Evolutionary conservation across 1,140 invertebrate genomes (phyloP).

Genomic region (Drosophila tani): DNA sequence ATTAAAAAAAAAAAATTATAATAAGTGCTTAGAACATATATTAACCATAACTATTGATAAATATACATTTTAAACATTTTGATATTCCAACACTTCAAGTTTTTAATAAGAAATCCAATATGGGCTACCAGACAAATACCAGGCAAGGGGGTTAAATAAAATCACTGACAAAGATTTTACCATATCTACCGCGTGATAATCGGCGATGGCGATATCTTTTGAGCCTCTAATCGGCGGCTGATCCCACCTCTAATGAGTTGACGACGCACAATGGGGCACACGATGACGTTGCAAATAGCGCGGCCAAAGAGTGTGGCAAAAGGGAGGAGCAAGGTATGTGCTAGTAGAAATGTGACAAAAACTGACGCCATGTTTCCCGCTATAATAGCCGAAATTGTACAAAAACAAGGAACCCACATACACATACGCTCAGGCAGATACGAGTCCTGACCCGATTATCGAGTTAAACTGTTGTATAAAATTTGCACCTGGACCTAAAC

Average conservation of each 20-base stretch:
- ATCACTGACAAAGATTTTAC: too few species aligned
- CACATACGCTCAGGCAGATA: conserved; percentile 44
- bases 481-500: conserved; percentile 83
- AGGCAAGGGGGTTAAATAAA: too few species aligned
- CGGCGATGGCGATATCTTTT: neutral
- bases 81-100: too few species aligned
- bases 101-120: too few species aligned
- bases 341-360: conserved; percentile 27
- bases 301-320: conserved; percentile 1
- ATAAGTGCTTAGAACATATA: too few species aligned
- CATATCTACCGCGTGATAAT: neutral
- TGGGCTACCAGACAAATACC: too few species aligned
- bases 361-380: conserved; percentile 75
- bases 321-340: neutral
- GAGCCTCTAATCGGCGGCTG: neutral
- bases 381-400: conserved; percentile 64
- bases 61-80: too few species aligned
- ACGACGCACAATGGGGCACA: conserved; percentile 10
- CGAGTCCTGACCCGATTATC: conserved; percentile 80
- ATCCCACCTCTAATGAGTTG: conserved; percentile 24
- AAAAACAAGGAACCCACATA: conserved; percentile 19
- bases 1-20: too few species aligned
- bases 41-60: too few species aligned
- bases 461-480: conserved; percentile 80
- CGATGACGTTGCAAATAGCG: conserved; percentile 56